phyloP scores from a whole-genome alignment of 2,113 vertebrate species.

The Accipiter virgatus region DNA sequence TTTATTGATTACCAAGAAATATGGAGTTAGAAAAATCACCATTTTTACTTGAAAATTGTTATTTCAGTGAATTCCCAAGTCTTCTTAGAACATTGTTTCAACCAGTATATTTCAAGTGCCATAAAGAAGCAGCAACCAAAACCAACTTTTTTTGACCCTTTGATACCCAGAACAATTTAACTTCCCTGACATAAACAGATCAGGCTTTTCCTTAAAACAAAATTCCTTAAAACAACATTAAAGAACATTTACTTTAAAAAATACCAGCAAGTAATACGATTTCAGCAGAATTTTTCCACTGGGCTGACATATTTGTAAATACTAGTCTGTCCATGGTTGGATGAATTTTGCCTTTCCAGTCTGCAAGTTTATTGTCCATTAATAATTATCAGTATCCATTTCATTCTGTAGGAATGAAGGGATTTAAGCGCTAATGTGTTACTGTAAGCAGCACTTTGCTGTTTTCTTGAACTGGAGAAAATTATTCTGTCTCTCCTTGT shows the following conservation, averaged over 20 bases:
- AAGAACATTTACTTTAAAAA: neutral
- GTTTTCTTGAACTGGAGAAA: neutral
- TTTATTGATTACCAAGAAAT: neutral
- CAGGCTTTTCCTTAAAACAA: neutral
- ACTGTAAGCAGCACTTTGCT: neutral
- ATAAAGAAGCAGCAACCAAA: neutral
- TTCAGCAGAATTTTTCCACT: neutral
- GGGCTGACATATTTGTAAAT: neutral
- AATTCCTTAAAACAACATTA: neutral
- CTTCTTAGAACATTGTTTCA: neutral
- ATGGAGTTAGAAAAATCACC: neutral
- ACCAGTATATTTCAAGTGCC: neutral
- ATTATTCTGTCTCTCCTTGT: neutral
- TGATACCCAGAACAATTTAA: neutral
- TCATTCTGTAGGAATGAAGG: slow-evolving; percentile 12
- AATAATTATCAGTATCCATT: slow-evolving; percentile 42
- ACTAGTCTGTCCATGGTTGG: neutral
- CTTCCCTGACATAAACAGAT: neutral
- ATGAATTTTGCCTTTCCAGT: slow-evolving; percentile 12
- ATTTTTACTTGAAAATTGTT: neutral
- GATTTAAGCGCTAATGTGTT: neutral
- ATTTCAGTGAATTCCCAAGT: neutral
- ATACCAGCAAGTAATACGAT: accelerated
- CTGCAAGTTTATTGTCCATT: slow-evolving; percentile 54
- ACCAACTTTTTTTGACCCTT: neutral